Evolutionary conservation across 2,888 invertebrate species (phyloP).

Genomic region (Parnassius glacialis): DNA sequence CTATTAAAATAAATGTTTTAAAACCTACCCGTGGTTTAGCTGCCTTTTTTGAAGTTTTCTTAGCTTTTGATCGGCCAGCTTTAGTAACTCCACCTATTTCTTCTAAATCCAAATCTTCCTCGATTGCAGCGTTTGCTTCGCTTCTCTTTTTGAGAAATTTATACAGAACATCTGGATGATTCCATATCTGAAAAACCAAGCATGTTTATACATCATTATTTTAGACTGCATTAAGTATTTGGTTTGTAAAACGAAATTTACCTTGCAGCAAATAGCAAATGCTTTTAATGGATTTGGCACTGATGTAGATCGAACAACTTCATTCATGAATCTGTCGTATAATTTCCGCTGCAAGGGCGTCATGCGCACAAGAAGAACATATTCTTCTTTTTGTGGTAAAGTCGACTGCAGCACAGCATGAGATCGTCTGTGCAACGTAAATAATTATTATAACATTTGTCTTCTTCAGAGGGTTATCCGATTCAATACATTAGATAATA

Average conservation of each 20-base stretch:
- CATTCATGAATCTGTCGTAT: conserved; percentile 96
- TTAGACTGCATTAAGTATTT: not conserved
- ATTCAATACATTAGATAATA: no score
- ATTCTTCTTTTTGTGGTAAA: conserved; percentile 96
- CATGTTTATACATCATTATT: not conserved
- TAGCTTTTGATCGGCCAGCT: conserved; percentile 53
- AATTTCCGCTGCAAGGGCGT: conserved; percentile 93
- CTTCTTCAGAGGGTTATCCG: no score
- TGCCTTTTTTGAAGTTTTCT: conserved; percentile 43
- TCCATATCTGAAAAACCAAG: conserved; percentile 86
- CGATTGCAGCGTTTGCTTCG: conserved; percentile 86
- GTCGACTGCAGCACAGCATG: conserved; percentile 96
- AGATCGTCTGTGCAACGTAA: conserved; percentile 83
- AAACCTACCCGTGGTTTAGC: conserved; percentile 53
- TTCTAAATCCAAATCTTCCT: conserved; percentile 90
- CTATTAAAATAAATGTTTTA: not conserved
- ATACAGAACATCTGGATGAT: conserved; percentile 95
- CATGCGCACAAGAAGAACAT: conserved; percentile 94
- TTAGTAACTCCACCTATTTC: conserved; percentile 83
- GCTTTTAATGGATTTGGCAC: conserved; percentile 98
- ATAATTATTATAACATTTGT: conserved; percentile 2
- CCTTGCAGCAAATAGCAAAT: conserved; percentile 98
- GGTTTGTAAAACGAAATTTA: conserved; percentile 42
- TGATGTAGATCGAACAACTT: conserved; percentile 90
- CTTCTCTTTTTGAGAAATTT: conserved; percentile 92